Conservation (phyloP, 2,113 vertebrate species). For the Anhinga anhinga region DNA sequence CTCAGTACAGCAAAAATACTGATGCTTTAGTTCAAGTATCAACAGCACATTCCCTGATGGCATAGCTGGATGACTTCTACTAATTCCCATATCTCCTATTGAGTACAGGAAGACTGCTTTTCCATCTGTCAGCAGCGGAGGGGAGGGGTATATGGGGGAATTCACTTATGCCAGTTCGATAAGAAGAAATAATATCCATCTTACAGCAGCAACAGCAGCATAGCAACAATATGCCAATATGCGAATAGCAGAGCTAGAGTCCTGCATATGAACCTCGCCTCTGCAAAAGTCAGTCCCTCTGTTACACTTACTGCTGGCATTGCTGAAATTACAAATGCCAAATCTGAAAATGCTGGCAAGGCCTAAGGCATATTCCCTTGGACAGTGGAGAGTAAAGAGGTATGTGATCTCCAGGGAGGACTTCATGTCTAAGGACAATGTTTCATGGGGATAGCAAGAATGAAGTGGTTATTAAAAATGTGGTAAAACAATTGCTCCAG, state of each 20-base stretch:
- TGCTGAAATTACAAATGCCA: neutral
- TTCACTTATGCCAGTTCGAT: neutral
- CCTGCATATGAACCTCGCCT: accelerated
- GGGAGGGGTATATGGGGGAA: neutral
- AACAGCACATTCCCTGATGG: constrained; percentile 15
- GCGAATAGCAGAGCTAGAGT: neutral
- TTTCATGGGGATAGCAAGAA: neutral
- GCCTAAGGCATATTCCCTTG: neutral
- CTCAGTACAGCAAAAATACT: neutral
- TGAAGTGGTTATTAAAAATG: neutral
- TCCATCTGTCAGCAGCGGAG: neutral
- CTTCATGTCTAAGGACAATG: neutral
- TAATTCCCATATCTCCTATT: neutral
- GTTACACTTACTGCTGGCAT: neutral
- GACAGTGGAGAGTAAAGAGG: neutral
- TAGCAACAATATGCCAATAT: neutral
- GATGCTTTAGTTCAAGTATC: constrained; percentile 3
- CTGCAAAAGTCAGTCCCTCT: neutral
- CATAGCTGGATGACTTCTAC: constrained; percentile 13
- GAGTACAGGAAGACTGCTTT: neutral
- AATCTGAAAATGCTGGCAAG: neutral
- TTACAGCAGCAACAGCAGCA: neutral
- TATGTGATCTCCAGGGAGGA: neutral
- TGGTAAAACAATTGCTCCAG: neutral
- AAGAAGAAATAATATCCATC: neutral